Base-by-base conservation (phyloP, 2,888 invertebrate species). In the Chrysolina americana region DNA sequence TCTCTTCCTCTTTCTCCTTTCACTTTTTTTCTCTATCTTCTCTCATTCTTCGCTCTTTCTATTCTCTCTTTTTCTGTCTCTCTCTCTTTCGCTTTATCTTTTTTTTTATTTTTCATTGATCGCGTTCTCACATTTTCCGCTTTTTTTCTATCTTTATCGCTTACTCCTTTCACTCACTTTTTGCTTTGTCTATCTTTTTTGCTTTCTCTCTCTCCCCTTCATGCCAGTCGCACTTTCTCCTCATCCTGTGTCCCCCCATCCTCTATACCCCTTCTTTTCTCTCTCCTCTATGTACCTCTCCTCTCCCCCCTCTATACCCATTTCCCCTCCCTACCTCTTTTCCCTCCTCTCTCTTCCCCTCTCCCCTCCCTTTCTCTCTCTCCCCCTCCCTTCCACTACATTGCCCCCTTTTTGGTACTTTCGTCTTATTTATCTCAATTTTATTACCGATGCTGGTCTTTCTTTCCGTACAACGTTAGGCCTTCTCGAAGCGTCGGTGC, bases 391-490 rank as follows among this genome's bases (percentile, higher is more conserved):
- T 48, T 48, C 17, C n/a, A 1, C 8, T 17, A 15, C n/a, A 47
- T 48, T 11, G 1, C 17, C 10, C 9, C 8, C 10, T 48, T 48
- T 48, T 10, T 17, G 21, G 76, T 83, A 44, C 77, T 74, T 59
- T 82, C n/a, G 82, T 3, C 81, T 83, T 8, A 82, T 82, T 28
- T 83, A 86, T 71, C 82, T 86, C 79, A n/a, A n/a, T n/a, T n/a
- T n/a, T n/a, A 82, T 86, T 5, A 83, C 87, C 9, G 88, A 88
- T 13, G 86, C 87, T 0, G 89, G 89, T 50, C 89, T 81, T 73
- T 88, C 88, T 76, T 85, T 85, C 63, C 86, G 79, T 4, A 81
- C 80, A n/a, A 84, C 79, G 71, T 87, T 85, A 6, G 84, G 81
- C 48, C 88, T 81, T 72, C 85, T 83, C 1, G 87, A 86, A 5